Base-by-base conservation (phyloP, 2,888 invertebrate genomes). In the Punctoribates punctum region DNA sequence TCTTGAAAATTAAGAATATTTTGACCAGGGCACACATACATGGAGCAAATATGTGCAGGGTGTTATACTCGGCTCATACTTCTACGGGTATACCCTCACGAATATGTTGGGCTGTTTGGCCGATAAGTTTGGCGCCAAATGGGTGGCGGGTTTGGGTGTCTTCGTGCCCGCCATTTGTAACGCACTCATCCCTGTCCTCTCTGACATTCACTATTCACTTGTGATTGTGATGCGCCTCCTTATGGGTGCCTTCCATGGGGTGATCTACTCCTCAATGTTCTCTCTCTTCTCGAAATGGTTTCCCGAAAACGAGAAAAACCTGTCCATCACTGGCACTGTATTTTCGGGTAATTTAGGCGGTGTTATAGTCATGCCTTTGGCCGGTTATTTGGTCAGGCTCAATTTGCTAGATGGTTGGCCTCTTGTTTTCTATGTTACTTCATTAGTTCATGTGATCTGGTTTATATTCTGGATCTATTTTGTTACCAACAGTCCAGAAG, bases 1-100 rank as follows among this genome's bases (percentile, higher is more conserved):
- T n/a, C n/a, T n/a, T n/a, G n/a, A n/a, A n/a, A n/a, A n/a, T n/a
- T n/a, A n/a, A n/a, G n/a, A n/a, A n/a, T n/a, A n/a, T n/a, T n/a
- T n/a, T n/a, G n/a, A n/a, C n/a, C 15, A 48, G 48, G 48, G 48
- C 11, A 17, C 5, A 20, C 34, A 34, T 29, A 17, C 15, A 3
- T 80, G 80, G 80, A 79, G 73, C 74, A 77, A 78, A 6, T 75
- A 77, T 1, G 77, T 77, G 0, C 80, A 80, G 67, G 80, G 80
- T 11, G 57, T 80, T 20, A 77, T 80, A 15, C 54, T 80, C 17
- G 80, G 80, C 8, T 79, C 79, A 8, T 80, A 79, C 72, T 79
- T 77, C 75, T 80, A 79, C 15, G 80, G 80, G 5, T 80, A 79
- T 42, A 77, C 79, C 13, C 75, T 75, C 29, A 77, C 79, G 0